Base-by-base conservation (phyloP, 37 sponge, comb jelly and placozoan genomes). In the Petrosia ficiformis region DNA sequence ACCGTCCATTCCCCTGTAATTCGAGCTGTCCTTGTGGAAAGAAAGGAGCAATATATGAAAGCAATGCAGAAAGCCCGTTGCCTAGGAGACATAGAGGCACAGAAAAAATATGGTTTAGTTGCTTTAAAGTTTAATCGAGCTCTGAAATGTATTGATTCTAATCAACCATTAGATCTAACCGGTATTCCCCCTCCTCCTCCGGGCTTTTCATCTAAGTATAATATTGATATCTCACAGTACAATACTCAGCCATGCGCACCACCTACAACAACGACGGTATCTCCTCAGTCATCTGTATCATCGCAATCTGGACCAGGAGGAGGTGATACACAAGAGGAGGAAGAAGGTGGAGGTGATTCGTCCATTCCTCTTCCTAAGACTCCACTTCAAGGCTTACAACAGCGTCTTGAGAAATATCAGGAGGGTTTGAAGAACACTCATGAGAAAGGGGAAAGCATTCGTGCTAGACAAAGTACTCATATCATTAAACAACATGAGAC, bases 401-500 rank as follows among this genome's bases (percentile, higher is more conserved):
- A 90, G 82, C 69, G 94, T 57, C 77, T 93, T 60, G 83, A 67
- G 26, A 93, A 93, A 83, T 93, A 93, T 77, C 73, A 79, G 61
- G 74, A 85, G 37, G 86, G 68, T 6, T 41, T 65, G 67, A 73
- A 87, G 67, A 38, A 24, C 26, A 96, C 99, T n/a, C 59, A 87
- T 71, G 91, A 79, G 41, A 90, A 89, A 69, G 96, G 84, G 1
- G 84, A 95, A 35, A 48, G 69, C n/a, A 78, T 90, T 28, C 86
- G 92, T 35, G 91, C 70, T 4, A 42, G 99, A 35, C 67, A 96
- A 42, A 85, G 85, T 84, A 91, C 84, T 24, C 77, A 96, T 2
- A 95, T 98, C 34, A 79, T 93, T 30, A 93, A 84, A 70, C 91
- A 89, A 75, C 93, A 93, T 63, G 83, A 98, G 39, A 91, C 86